Conservation (phyloP, 92 coral and sea anemone genomes). For the Galaxea fascicularis region DNA sequence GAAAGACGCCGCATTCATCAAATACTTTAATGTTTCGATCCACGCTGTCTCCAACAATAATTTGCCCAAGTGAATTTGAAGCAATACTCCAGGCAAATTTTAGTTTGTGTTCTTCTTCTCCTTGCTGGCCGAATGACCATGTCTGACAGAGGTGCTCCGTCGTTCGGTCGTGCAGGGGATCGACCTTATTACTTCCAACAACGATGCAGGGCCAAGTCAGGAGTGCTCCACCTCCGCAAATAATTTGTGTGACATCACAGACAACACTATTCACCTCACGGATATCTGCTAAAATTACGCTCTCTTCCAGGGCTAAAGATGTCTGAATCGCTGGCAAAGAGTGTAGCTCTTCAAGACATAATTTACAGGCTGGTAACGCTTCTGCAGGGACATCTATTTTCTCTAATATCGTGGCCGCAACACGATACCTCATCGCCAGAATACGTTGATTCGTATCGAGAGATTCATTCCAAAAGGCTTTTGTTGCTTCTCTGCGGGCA, state of each 20-base stretch:
- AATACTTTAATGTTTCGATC: constrained; percentile 42
- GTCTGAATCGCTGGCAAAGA: not conserved
- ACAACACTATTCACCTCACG: constrained; percentile 24
- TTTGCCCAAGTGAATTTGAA: constrained; percentile 17
- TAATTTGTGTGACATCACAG: constrained; percentile 31
- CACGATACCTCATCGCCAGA: constrained; percentile 37
- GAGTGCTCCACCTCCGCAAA: constrained; percentile 23
- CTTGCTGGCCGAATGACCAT: constrained; percentile 37
- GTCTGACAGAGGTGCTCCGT: constrained; percentile 15
- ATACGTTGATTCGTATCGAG: constrained; percentile 6
- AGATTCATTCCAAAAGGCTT: constrained; percentile 42
- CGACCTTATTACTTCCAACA: not conserved
- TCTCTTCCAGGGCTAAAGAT: not conserved
- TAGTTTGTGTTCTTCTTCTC: constrained; percentile 6
- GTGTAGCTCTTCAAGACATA: constrained; percentile 43
- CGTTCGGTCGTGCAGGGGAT: constrained; percentile 31
- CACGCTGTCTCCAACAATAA: constrained; percentile 26
- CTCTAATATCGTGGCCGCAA: constrained; percentile 50
- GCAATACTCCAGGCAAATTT: constrained; percentile 29
- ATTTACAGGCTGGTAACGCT: constrained; percentile 33
- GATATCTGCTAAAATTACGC: not conserved
- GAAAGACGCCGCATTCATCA: constrained; percentile 16
- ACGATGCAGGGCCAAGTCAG: constrained; percentile 32
- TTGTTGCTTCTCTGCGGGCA: constrained; percentile 42
- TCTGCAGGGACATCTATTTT: constrained; percentile 45